phyloP scores from a whole-genome alignment of 2,888 invertebrate species.

The Philhelius pedissequus region DNA sequence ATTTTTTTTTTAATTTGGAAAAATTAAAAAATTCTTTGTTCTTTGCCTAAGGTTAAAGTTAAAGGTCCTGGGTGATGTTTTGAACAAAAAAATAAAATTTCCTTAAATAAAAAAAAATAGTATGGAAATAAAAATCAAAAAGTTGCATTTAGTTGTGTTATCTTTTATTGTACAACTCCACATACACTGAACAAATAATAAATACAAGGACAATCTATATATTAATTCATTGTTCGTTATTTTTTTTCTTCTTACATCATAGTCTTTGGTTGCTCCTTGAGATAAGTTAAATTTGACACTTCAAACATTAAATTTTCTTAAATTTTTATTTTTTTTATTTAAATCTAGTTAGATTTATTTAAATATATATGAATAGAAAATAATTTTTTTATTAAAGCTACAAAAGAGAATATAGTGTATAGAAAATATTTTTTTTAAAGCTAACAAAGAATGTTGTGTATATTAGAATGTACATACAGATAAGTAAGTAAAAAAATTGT shows the following conservation, averaged over 20 bases:
- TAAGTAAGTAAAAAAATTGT: not conserved
- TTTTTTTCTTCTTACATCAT: slow-evolving; percentile 35
- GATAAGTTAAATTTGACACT: slow-evolving; percentile 32
- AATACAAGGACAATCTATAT: slow-evolving; percentile 38
- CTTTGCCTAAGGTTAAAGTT: too few species aligned
- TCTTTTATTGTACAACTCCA: not conserved
- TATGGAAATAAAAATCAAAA: not conserved
- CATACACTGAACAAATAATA: not conserved
- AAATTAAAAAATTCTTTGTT: too few species aligned
- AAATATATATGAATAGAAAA: not conserved
- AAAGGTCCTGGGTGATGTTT: too few species aligned
- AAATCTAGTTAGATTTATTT: too few species aligned
- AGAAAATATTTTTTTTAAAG: not conserved
- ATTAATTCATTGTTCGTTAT: slow-evolving; percentile 80
- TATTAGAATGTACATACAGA: not conserved
- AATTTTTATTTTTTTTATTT: slow-evolving; percentile 10
- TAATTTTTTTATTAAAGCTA: not conserved
- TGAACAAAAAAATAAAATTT: too few species aligned
- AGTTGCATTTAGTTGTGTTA: not conserved
- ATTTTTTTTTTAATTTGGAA: too few species aligned
- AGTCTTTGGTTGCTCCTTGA: slow-evolving; percentile 58
- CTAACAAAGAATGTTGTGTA: slow-evolving; percentile 21
- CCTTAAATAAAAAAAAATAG: too few species aligned
- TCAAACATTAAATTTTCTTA: not conserved
- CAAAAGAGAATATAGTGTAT: slow-evolving; percentile 13